These are phyloP conservation scores for Arothron firmamentum DNA, from an alignment of 2,113 vertebrate species.

Conservation along the genomic window DNA sequence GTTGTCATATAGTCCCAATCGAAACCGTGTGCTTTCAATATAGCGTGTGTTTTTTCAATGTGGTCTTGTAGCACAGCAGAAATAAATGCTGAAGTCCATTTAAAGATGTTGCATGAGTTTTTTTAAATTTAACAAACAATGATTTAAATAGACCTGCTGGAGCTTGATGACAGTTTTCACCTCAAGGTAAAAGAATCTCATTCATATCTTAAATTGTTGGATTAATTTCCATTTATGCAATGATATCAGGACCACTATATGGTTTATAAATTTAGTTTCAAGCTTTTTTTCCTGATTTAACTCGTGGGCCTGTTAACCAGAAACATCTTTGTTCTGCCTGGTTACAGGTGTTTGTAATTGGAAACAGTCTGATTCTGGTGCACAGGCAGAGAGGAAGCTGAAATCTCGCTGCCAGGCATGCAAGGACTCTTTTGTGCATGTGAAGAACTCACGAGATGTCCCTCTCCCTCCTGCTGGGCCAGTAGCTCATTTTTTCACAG, in stretches of 20 bases:
- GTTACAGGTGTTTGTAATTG: conserved; percentile 73
- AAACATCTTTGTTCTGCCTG: conserved; percentile 28
- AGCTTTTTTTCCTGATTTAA: background rate
- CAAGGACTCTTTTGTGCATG: conserved; percentile 55
- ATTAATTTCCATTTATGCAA: background rate
- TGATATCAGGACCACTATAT: background rate
- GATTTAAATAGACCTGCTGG: too few species aligned
- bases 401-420: conserved; percentile 77
- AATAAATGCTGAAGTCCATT: conserved; percentile 39
- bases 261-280: background rate
- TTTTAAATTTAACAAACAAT: too few species aligned
- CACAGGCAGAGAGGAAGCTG: conserved; percentile 32
- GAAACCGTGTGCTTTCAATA: conserved; percentile 36
- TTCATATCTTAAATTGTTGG: too few species aligned
- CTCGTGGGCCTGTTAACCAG: background rate
- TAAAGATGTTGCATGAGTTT: conserved; percentile 17
- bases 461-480: too few species aligned
- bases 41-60: conserved; percentile 43
- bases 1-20: conserved; percentile 18
- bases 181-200: too few species aligned
- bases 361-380: conserved; percentile 67
- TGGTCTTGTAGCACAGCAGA: conserved; percentile 54
- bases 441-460: too few species aligned
- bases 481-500: too few species aligned
- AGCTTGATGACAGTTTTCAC: too few species aligned